Evolutionary conservation across 2,888 invertebrate genomes (phyloP).

Genomic region (Tolmerus cingulatus): DNA sequence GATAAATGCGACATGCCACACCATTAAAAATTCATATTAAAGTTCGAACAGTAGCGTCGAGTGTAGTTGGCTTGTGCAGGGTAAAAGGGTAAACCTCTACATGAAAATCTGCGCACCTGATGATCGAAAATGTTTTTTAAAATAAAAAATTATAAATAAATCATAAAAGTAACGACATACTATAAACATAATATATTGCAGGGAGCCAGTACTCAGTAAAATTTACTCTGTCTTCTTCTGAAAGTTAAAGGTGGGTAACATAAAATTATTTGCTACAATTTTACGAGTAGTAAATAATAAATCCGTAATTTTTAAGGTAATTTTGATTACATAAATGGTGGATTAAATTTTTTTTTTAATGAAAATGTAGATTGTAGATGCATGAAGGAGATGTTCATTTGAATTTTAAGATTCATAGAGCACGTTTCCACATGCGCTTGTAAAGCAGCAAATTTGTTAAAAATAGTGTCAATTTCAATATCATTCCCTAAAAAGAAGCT

Average conservation of each 20-base stretch:
- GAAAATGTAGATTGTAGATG: background rate
- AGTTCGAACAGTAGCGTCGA: background rate
- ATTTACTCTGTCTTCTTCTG: background rate
- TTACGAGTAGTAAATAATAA: too few relatives aligned
- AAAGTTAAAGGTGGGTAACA: too few relatives aligned
- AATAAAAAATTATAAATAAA: background rate
- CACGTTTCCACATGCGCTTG: background rate
- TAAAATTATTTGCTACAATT: too few relatives aligned
- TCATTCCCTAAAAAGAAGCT: background rate
- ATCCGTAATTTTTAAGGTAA: too few relatives aligned
- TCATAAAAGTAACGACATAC: background rate
- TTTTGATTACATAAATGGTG: too few relatives aligned
- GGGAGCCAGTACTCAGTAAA: too few relatives aligned
- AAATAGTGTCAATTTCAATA: background rate
- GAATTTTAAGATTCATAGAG: too few relatives aligned
- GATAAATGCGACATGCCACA: slow-evolving; percentile 21
- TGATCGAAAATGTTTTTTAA: background rate
- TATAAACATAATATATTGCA: too few relatives aligned
- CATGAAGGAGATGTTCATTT: background rate
- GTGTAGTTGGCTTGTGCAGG: background rate
- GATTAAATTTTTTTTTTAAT: too few relatives aligned
- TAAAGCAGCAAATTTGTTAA: background rate
- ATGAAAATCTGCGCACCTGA: background rate
- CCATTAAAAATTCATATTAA: slow-evolving; percentile 19
- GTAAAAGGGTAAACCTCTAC: background rate